Base-by-base conservation (phyloP, 1,140 invertebrate species). In the Monochamus saltuarius region DNA sequence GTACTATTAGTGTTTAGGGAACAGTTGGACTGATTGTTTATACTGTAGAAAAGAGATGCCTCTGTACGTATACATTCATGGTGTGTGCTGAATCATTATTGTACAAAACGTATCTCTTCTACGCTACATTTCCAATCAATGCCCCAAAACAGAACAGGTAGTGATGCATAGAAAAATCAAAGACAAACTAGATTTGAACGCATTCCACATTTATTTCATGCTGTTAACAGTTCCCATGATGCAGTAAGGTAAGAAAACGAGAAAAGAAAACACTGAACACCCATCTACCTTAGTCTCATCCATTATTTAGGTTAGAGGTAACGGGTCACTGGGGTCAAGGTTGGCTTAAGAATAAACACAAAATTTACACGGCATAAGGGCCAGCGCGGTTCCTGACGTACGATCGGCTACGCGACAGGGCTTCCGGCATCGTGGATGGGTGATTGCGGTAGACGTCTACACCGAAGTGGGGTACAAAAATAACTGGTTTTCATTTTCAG, bases 271-370 rank as follows among this genome's bases (percentile, higher is more conserved):
- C 61, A 63, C 61, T 52, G 42, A 63, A 63, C 61, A 63, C 56
- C 49, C 40, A 63, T 59, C 55, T 63, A 63, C 61, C 61, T 63
- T 63, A 37, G 39, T 49, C 47, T 36, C 37, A 54, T 59, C 61
- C 55, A 49, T 59, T 38, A 52, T 47, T 19, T 59, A 62, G 56
- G 47, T 62, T 63, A 59, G 40, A 63, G 59, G 45, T 59, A 51
- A 34, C 16, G 56, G 56, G 56, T 63, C 61, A 52, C 61, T 42
- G 50, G 61, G 61, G 61, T 63, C 61, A 63, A 63, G 61, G 61
- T 59, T 58, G 39, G 16, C 35, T 34, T 58, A 63, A 35, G 36
- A 63, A 63, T 59, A 59, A 62, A 59, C 49, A 62, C 61, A 63
- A 57, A 57, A 43, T 56, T 57, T 16, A 57, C 60, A 50, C 53